Evolutionary conservation across 2,797 vertebrate species (phyloP).

Genomic region (Glossophaga mutica): DNA sequence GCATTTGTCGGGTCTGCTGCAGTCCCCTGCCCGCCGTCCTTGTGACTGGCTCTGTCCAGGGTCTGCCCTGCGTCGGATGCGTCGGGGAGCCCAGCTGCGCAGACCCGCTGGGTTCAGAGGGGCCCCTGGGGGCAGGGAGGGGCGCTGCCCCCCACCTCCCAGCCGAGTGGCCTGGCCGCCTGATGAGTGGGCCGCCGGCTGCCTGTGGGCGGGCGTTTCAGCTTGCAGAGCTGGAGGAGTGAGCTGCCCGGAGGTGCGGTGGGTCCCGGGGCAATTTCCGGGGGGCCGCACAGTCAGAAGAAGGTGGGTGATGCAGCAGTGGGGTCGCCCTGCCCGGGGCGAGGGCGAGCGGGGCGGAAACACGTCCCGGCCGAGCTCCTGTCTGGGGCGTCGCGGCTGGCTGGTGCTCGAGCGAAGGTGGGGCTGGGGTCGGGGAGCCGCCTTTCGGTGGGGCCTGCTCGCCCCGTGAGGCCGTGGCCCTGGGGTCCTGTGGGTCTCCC

Average conservation of each 20-base stretch:
- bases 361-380: neutral
- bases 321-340: neutral
- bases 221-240: neutral
- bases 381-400: no score
- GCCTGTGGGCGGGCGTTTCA: fast-evolving
- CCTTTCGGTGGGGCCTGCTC: neutral
- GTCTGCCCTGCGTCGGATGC: neutral
- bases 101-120: fast-evolving
- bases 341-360: neutral
- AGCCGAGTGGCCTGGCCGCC: fast-evolving
- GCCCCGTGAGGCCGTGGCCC: neutral
- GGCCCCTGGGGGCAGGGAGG: neutral
- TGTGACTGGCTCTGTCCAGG: neutral
- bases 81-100: neutral
- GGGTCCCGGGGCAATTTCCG: neutral
- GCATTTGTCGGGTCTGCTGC: no score
- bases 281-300: neutral
- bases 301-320: fast-evolving
- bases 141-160: fast-evolving
- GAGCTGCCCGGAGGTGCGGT: neutral
- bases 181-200: no score
- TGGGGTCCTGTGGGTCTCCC: neutral
- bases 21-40: neutral
- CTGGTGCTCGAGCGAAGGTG: neutral
- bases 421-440: neutral